phyloP scores from a whole-genome alignment of 2,888 invertebrate genomes.

The Cryptocheilus praepositus region DNA sequence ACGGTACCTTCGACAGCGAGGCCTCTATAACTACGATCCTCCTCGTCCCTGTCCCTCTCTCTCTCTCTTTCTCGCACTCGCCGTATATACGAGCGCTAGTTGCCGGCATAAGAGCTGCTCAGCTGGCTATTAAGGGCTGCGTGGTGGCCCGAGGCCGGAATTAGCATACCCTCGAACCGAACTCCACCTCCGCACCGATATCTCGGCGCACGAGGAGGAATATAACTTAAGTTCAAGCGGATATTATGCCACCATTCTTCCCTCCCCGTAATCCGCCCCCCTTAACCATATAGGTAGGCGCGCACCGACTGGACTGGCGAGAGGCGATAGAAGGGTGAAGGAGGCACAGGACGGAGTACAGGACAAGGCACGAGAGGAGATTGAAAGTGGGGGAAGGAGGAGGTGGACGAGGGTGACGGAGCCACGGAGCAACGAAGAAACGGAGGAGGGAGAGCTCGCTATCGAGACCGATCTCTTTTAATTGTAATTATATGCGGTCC shows the following conservation, averaged over 20 bases:
- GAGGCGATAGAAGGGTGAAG: constrained; percentile 48
- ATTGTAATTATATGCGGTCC: constrained; percentile 74
- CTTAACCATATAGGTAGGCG: constrained; percentile 67
- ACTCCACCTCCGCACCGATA: constrained; percentile 73
- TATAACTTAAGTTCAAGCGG: constrained; percentile 72
- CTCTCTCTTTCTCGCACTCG: constrained; percentile 4
- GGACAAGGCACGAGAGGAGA: constrained; percentile 22
- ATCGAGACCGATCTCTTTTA: constrained; percentile 72
- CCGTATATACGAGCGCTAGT: constrained; percentile 65
- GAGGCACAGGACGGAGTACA: constrained; percentile 27
- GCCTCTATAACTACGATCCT: constrained; percentile 55
- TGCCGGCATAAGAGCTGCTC: constrained; percentile 69
- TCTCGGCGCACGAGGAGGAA: constrained; percentile 64
- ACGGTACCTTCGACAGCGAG: constrained; percentile 53
- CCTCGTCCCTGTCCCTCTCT: constrained; percentile 20
- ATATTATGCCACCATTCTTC: constrained; percentile 73
- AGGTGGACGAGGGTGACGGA: constrained; percentile 25
- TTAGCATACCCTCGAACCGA: constrained; percentile 72
- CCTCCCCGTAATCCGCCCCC: constrained; percentile 59
- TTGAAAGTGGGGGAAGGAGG: constrained; percentile 15
- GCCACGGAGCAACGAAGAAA: constrained; percentile 26
- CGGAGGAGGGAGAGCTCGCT: constrained; percentile 46
- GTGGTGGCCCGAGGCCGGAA: constrained; percentile 73
- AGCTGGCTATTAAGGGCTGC: constrained; percentile 74
- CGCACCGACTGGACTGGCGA: constrained; percentile 56